phyloP scores from a whole-genome alignment of 2,888 invertebrate species.

The Aleiodes alternator region DNA sequence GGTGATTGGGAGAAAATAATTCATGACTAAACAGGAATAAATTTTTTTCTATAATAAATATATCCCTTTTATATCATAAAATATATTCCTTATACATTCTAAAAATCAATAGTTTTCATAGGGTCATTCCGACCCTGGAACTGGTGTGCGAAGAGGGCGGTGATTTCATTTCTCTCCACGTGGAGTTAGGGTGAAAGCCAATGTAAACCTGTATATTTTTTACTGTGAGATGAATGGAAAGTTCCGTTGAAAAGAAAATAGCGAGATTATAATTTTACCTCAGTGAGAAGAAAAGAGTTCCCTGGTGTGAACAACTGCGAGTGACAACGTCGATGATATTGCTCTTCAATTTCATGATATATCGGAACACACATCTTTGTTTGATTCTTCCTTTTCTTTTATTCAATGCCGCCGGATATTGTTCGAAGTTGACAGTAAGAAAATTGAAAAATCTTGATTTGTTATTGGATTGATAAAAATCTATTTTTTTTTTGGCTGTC shows the following conservation, averaged over 20 bases:
- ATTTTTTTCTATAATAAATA: no score
- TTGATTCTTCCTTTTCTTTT: neutral
- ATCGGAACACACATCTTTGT: neutral
- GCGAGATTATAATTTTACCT: neutral
- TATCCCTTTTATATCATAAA: no score
- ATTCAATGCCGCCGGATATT: neutral
- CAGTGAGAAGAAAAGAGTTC: neutral
- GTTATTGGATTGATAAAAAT: neutral
- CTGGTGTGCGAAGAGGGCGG: no score
- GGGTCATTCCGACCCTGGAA: no score
- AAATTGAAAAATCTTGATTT: neutral
- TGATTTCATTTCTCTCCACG: neutral
- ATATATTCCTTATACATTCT: no score
- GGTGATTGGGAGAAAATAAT: no score
- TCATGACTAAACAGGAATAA: no score
- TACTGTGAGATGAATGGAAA: neutral
- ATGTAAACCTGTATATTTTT: neutral
- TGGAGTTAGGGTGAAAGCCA: neutral
- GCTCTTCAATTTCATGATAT: neutral
- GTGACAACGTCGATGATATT: conserved; percentile 3
- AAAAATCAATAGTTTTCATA: no score
- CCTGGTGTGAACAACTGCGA: neutral
- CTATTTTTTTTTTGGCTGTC: no score
- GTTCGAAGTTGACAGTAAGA: neutral
- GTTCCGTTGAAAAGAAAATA: neutral